phyloP scores from a whole-genome alignment of 2,113 vertebrate species.

The Oreochromis niloticus region DNA sequence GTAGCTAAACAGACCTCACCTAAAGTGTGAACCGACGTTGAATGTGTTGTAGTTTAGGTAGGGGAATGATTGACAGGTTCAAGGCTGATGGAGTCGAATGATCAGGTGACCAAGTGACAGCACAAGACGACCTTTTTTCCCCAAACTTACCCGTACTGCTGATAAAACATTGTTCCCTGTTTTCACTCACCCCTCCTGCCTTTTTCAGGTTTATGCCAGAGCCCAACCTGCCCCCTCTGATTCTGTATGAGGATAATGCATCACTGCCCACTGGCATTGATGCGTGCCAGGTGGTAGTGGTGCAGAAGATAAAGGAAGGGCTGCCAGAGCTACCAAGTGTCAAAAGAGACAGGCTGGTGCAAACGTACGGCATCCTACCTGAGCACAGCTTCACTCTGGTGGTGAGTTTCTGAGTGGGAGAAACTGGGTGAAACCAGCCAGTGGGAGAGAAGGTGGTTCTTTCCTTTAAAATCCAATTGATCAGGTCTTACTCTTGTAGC shows the following conservation, averaged over 20 bases:
- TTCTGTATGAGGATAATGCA: conserved; percentile 78
- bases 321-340: conserved; percentile 87
- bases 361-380: conserved; percentile 81
- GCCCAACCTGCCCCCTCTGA: conserved; percentile 94
- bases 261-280: conserved; percentile 74
- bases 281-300: conserved; percentile 78
- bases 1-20: neutral
- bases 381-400: conserved; percentile 87
- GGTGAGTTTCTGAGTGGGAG: conserved; percentile 71
- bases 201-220: conserved; percentile 92
- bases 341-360: conserved; percentile 80
- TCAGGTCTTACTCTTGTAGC: neutral
- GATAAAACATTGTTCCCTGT: neutral
- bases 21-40: neutral
- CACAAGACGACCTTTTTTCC: neutral
- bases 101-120: neutral
- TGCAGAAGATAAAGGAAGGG: conserved; percentile 76
- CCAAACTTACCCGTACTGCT: neutral
- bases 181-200: neutral
- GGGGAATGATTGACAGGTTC: neutral
- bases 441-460: neutral
- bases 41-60: neutral
- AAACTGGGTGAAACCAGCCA: neutral
- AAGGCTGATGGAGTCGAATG: neutral
- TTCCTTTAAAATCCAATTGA: neutral